Conservation (phyloP, 2,797 vertebrate species). For the Adrianichthys oophorus region DNA sequence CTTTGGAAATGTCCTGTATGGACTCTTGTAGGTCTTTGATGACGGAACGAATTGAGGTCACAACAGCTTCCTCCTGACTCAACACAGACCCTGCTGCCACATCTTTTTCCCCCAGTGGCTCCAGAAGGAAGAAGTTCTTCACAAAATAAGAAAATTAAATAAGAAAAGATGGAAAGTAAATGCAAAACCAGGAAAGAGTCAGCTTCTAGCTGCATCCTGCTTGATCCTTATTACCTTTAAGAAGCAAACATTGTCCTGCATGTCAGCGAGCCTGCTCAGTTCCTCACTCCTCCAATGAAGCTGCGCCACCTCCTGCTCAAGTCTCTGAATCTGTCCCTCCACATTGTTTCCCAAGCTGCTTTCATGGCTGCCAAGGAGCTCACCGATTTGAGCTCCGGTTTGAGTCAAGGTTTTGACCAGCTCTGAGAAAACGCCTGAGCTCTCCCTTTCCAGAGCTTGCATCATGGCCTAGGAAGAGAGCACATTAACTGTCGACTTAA, state of each 20-base stretch:
- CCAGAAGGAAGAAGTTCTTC: constrained; percentile 64
- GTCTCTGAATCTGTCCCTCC: constrained; percentile 58
- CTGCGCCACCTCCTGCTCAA: constrained; percentile 71
- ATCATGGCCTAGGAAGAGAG: constrained; percentile 55
- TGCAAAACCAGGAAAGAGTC: not conserved
- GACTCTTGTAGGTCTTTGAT: constrained; percentile 62
- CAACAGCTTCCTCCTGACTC: constrained; percentile 35
- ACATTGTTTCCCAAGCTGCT: constrained; percentile 41
- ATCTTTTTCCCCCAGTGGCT: constrained; percentile 20
- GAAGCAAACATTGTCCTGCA: constrained; percentile 70
- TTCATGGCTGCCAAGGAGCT: constrained; percentile 66
- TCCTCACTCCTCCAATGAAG: constrained; percentile 67
- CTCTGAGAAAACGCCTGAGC: constrained; percentile 58
- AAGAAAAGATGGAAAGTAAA: not conserved
- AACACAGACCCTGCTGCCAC: constrained; percentile 11
- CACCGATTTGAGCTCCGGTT: constrained; percentile 54
- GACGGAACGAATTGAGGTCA: constrained; percentile 50
- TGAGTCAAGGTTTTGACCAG: constrained; percentile 51
- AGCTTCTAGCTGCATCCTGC: not conserved
- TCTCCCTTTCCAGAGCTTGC: constrained; percentile 70
- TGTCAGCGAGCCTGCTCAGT: constrained; percentile 57
- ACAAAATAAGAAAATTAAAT: not conserved
- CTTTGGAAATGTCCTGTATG: constrained; percentile 63
- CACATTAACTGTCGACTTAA: not conserved
- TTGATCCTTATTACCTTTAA: constrained; percentile 62